Base-by-base conservation (phyloP, 2,797 vertebrate genomes). In the Neosilurus mollespiculum region DNA sequence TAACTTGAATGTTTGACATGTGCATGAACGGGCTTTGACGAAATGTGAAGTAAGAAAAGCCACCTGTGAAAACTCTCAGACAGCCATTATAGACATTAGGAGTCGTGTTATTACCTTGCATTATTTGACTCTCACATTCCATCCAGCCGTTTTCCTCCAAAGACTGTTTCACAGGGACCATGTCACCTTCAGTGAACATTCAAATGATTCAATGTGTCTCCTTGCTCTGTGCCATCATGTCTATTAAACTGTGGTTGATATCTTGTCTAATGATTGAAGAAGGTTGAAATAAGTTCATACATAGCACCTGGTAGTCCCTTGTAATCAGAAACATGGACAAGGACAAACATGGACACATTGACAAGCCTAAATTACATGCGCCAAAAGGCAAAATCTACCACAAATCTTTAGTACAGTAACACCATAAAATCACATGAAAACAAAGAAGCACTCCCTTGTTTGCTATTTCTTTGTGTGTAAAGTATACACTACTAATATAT, bases 21-120 rank as follows among this genome's bases (percentile, higher is more conserved):
- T 24, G 59, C n/a, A 65, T 26, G 76, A 64, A 51, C 8, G n/a
- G 59, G n/a, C 61, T 64, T 18, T 78, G 76, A 78, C 9, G 2
- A 18, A 77, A 43, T 53, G n/a, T 78, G 43, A 53, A 78, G 15
- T 78, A 78, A 78, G 67, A 81, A 81, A 37, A 81, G 58, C 34
- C 80, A 61, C n/a, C 67, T 71, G 43, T 71, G 56, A 49, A 71
- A 61, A 49, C 56, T 81, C 56, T 81, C 9, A n/a, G 22, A 15
- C 34, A 81, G 67, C 67, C 67, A 70, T 64, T 64, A 51, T 61
- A 64, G 61, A 78, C 61, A 51, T 53, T 78, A 10, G 37, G 59
- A 53, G 37, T 64, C 59, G 43, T 78, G 9, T 43, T 43, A 61
- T 77, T 77, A 43, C 20, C 34, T 77, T 77, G 20, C 58, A 77